These are phyloP conservation scores for Poeciliopsis infans DNA, from an alignment of 2,797 vertebrate species.

Conservation along the genomic window DNA sequence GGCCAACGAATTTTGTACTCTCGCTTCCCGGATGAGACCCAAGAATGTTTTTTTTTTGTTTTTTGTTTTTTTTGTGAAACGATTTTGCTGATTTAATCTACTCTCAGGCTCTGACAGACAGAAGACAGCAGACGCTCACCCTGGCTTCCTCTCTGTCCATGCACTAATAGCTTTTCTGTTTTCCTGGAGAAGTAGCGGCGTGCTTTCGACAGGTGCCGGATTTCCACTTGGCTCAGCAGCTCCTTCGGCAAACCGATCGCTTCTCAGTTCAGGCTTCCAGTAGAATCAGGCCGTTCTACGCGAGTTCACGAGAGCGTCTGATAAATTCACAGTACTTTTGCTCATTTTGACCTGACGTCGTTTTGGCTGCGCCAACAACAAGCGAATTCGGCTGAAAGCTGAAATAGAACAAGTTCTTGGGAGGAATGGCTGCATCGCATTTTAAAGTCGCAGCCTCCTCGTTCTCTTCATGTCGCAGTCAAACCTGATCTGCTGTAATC, in stretches of 20 bases:
- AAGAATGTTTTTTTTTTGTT: neutral
- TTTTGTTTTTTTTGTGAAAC: too few species aligned
- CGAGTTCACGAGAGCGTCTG: neutral
- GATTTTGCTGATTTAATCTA: neutral
- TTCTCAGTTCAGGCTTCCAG: neutral
- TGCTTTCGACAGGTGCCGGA: neutral
- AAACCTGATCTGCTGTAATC: constrained; percentile 93
- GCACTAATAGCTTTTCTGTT: neutral
- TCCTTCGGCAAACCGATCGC: neutral
- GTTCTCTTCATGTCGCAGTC: constrained; percentile 15
- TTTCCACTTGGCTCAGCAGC: neutral
- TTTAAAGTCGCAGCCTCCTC: neutral
- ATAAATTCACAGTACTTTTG: neutral
- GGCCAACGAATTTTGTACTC: neutral
- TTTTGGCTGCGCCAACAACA: neutral
- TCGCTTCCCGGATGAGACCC: neutral
- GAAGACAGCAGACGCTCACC: neutral
- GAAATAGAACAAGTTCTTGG: neutral
- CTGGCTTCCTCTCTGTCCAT: neutral
- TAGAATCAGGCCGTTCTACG: neutral
- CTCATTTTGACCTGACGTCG: neutral
- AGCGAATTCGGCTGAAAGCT: neutral
- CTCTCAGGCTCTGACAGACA: neutral
- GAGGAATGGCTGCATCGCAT: neutral
- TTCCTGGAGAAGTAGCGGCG: neutral